Percentiles rank a stretch among this genome's conserved stretches.
These are phyloP conservation scores for Anniella stebbinsi DNA, from an alignment of 2,797 vertebrate genomes.

Conservation along the genomic window DNA sequence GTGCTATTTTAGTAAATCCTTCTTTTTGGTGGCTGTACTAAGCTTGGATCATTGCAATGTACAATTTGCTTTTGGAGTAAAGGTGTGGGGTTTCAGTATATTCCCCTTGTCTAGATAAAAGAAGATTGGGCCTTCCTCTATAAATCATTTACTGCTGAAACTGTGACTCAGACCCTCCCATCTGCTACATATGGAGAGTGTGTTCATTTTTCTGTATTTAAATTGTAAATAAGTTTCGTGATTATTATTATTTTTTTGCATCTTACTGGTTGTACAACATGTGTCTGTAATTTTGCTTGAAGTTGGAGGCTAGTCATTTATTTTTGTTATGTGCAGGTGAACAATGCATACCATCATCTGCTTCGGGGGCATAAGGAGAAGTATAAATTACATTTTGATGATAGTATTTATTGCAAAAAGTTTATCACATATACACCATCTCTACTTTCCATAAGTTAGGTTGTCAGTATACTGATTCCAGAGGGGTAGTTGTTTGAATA, in stretches of 20 bases:
- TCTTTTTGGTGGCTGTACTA: constrained; percentile 48
- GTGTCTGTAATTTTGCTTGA: not conserved
- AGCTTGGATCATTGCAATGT: constrained; percentile 57
- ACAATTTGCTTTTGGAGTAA: constrained; percentile 63
- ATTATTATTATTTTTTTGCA: not conserved
- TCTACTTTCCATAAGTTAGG: not conserved
- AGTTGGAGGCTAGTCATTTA: constrained; percentile 40
- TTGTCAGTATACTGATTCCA: not conserved
- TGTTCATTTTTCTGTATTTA: constrained; percentile 59
- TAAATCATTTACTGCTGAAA: constrained; percentile 70
- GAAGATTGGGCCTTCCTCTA: constrained; percentile 64
- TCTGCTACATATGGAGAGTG: constrained; percentile 54
- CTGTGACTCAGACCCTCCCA: constrained; percentile 63
- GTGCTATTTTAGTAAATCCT: constrained; percentile 41
- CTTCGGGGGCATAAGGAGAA: constrained; percentile 38
- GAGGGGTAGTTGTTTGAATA: no score
- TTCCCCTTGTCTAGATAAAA: constrained; percentile 66
- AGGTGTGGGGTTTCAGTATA: constrained; percentile 75
- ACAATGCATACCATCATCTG: not conserved
- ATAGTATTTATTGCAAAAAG: constrained; percentile 32
- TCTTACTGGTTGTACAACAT: constrained; percentile 5
- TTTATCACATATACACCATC: not conserved
- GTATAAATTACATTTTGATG: constrained; percentile 36
- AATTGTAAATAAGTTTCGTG: constrained; percentile 39
- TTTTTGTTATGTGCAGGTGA: constrained; percentile 50